Evolutionary conservation across 2,797 vertebrate species (phyloP).

Genomic region (Cryptoprocta ferox): DNA sequence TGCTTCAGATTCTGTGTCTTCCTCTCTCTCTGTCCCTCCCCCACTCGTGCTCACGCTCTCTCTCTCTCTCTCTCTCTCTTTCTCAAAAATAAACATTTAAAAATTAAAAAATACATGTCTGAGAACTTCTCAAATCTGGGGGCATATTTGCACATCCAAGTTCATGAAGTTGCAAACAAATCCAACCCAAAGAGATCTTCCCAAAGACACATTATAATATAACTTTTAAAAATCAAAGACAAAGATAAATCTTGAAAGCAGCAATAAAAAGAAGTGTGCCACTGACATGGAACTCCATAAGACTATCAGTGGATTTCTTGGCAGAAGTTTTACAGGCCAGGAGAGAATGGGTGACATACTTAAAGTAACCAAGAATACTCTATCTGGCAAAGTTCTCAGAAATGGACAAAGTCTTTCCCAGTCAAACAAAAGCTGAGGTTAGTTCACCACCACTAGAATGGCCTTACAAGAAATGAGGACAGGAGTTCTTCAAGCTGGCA

Average conservation of each 20-base stretch:
- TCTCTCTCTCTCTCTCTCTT: too few relatives aligned
- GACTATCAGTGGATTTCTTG: background rate
- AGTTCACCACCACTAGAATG: background rate
- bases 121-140: background rate
- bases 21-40: too few relatives aligned
- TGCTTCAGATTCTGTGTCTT: too few relatives aligned
- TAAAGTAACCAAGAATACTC: background rate
- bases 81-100: too few relatives aligned
- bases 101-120: background rate
- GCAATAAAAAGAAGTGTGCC: background rate
- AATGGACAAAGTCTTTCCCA: background rate
- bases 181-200: background rate
- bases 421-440: background rate
- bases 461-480: background rate
- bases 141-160: background rate
- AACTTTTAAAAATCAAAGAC: background rate
- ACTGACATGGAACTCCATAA: background rate
- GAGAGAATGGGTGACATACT: background rate
- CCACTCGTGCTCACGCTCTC: too few relatives aligned
- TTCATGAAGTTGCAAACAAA: background rate
- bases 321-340: background rate
- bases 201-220: background rate
- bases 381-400: background rate
- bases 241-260: background rate
- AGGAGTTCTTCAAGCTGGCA: background rate